Conservation (phyloP, 2,888 invertebrate species). For the Ormyrus rosae region DNA sequence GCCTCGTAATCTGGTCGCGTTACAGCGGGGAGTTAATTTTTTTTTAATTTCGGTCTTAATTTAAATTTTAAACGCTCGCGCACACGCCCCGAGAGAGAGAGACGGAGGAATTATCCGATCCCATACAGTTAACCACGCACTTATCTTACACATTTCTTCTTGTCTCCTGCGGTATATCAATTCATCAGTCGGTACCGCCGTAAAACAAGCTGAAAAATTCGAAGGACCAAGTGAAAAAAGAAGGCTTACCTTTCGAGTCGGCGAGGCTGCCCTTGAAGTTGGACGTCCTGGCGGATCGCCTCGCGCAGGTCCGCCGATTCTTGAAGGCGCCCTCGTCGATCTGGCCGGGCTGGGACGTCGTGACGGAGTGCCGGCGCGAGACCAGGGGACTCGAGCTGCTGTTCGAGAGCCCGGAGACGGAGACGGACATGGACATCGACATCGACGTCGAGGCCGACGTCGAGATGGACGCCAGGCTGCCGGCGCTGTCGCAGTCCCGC, state of each 20-base stretch:
- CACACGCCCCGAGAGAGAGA: background rate
- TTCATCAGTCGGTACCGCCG: background rate
- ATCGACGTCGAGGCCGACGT: slow-evolving; percentile 73
- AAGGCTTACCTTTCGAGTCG: slow-evolving; percentile 77
- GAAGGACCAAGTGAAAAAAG: background rate
- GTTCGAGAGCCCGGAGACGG: slow-evolving; percentile 88
- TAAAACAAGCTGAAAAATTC: background rate
- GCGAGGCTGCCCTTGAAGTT: slow-evolving; percentile 78
- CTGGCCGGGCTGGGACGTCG: slow-evolving; percentile 81
- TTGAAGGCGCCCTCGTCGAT: slow-evolving; percentile 84
- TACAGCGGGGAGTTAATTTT: slow-evolving; percentile 6
- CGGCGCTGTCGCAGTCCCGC: slow-evolving; percentile 81
- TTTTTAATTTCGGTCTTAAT: slow-evolving; percentile 23
- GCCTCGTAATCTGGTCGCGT: slow-evolving; percentile 12
- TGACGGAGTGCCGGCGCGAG: slow-evolving; percentile 85
- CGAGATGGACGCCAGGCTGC: slow-evolving; percentile 79
- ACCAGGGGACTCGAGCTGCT: slow-evolving; percentile 85
- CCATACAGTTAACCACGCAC: too few relatives aligned
- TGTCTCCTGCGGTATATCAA: too few relatives aligned
- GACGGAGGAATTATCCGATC: too few relatives aligned
- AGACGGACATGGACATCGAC: slow-evolving; percentile 79
- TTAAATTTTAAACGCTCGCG: slow-evolving; percentile 19
- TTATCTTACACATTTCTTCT: too few relatives aligned
- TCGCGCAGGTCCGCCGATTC: slow-evolving; percentile 84
- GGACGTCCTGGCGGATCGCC: slow-evolving; percentile 86